Percentiles rank a stretch among this genome's conserved stretches.
Evolutionary conservation across 2,113 vertebrate genomes (phyloP).

Genomic region (Nematolebias whitei): DNA sequence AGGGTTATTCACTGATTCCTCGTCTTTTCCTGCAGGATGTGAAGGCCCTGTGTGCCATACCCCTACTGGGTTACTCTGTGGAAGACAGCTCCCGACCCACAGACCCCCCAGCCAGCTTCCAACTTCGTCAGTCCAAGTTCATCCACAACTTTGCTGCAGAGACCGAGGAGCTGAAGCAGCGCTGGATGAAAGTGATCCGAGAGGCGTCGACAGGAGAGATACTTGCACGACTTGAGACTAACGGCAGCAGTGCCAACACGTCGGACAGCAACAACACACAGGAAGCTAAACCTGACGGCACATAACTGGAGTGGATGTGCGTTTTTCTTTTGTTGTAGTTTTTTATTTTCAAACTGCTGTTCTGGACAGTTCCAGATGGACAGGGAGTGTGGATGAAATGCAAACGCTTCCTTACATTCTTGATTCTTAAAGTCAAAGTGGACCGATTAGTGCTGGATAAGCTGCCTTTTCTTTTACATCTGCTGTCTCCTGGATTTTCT

Average conservation of each 20-base stretch:
- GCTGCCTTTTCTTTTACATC: constrained; percentile 39
- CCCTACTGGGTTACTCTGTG: constrained; percentile 92
- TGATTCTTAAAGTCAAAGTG: constrained; percentile 11
- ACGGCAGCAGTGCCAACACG: constrained; percentile 21
- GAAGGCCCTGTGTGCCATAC: constrained; percentile 93
- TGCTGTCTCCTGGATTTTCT: constrained; percentile 33
- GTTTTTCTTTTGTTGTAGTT: too few relatives aligned
- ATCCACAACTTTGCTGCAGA: constrained; percentile 93
- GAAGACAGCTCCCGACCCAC: constrained; percentile 83
- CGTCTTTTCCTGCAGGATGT: constrained; percentile 84
- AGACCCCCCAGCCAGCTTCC: constrained; percentile 89
- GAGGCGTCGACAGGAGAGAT: constrained; percentile 90
- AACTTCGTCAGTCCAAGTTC: constrained; percentile 93
- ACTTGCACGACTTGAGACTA: constrained; percentile 61
- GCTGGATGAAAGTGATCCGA: constrained; percentile 91
- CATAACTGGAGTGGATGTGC: constrained; percentile 35
- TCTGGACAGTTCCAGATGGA: background rate
- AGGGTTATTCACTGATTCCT: background rate
- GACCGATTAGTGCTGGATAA: constrained; percentile 58
- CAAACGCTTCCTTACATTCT: constrained; percentile 18
- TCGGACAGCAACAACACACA: constrained; percentile 59
- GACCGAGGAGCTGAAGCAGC: constrained; percentile 92
- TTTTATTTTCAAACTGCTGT: constrained; percentile 19
- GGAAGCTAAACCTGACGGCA: constrained; percentile 60
- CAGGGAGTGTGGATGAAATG: constrained; percentile 1